Evolutionary conservation across 2,113 vertebrate genomes (phyloP).

Genomic region (Otolemur garnettii): DNA sequence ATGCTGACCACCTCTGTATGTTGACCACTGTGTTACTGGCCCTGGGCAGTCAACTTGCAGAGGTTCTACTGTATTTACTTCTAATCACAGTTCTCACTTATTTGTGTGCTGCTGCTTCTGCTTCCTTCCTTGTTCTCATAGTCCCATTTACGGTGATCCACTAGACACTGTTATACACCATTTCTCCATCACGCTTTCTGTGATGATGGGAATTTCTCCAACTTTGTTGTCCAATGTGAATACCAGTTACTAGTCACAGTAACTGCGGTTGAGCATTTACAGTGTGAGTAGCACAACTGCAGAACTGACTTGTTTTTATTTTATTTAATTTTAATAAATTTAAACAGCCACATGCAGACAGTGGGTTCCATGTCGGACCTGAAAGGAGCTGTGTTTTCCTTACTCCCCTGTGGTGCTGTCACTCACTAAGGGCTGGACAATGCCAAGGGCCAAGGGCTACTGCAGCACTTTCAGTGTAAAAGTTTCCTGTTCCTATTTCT

Average conservation of each 20-base stretch:
- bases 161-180: neutral
- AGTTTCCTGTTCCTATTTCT: neutral
- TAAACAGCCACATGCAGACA: neutral
- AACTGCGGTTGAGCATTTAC: neutral
- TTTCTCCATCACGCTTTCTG: neutral
- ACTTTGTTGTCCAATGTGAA: neutral
- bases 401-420: neutral
- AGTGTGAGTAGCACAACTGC: neutral
- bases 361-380: neutral
- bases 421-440: neutral
- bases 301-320: neutral
- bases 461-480: neutral
- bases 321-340: slow-evolving; percentile 30
- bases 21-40: too few relatives aligned
- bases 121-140: neutral
- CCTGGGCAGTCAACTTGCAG: too few relatives aligned
- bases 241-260: neutral
- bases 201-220: neutral
- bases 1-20: too few relatives aligned
- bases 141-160: neutral
- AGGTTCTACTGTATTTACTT: neutral
- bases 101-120: neutral
- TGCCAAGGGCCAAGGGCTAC: neutral
- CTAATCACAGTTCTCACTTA: neutral
- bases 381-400: neutral